Evolutionary conservation across 1,140 invertebrate genomes (phyloP).

Genomic region (Heliconius congener): DNA sequence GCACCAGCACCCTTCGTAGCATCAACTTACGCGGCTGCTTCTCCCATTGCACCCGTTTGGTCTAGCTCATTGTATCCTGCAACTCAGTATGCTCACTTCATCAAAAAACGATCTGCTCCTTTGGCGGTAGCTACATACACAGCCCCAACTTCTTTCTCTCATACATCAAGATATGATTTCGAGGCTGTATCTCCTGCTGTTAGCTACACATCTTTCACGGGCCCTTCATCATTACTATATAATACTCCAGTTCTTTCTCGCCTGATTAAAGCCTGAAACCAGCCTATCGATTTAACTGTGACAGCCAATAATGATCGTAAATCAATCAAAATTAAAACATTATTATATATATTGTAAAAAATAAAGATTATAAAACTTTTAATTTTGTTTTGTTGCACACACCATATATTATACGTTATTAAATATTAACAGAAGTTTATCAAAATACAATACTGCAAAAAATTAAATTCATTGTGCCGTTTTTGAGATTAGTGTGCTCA

Average conservation of each 20-base stretch:
- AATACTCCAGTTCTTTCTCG: slow-evolving; percentile 9
- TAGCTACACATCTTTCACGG: not conserved
- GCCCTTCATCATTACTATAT: not conserved
- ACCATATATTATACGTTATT: too few species aligned
- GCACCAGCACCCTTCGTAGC: slow-evolving; percentile 37
- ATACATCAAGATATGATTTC: slow-evolving; percentile 52
- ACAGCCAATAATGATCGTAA: not conserved
- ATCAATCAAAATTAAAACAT: not conserved
- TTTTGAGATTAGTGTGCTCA: too few species aligned
- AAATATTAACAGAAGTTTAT: too few species aligned
- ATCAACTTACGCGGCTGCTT: slow-evolving; percentile 45
- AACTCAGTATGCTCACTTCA: slow-evolving; percentile 48
- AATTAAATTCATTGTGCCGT: too few species aligned
- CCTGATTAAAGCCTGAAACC: not conserved
- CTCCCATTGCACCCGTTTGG: slow-evolving; percentile 17
- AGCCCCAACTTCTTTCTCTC: slow-evolving; percentile 48
- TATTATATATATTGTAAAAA: not conserved
- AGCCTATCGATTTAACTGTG: not conserved
- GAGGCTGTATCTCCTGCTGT: slow-evolving; percentile 29
- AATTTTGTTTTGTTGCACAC: not conserved
- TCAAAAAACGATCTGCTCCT: slow-evolving; percentile 65
- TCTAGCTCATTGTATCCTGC: not conserved
- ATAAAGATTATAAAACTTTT: not conserved
- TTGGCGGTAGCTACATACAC: slow-evolving; percentile 42
- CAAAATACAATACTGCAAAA: too few species aligned